A percentile compares a stretch with the other conserved stretches of the same genome.
phyloP scores from a whole-genome alignment of 2,888 invertebrate species.

The Neria commutata region DNA sequence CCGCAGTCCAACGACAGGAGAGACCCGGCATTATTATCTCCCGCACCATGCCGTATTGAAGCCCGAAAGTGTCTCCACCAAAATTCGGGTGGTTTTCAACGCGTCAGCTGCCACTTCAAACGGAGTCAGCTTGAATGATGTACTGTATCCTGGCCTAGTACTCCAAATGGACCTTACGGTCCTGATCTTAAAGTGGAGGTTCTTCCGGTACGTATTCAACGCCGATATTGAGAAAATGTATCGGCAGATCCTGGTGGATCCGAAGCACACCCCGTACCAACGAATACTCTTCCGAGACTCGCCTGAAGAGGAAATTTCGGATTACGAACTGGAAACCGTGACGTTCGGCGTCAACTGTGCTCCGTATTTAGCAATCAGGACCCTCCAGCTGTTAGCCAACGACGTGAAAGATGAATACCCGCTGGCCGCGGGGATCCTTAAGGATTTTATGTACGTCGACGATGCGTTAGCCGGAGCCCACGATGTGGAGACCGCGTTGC shows the following conservation, averaged over 20 bases:
- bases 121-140: not conserved
- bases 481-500: conserved; percentile 10
- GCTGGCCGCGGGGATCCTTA: conserved; percentile 10
- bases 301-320: not conserved
- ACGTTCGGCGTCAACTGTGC: conserved; percentile 17
- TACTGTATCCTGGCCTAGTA: not conserved
- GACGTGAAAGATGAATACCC: conserved; percentile 16
- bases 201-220: not conserved
- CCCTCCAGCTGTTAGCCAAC: conserved; percentile 15
- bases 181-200: not conserved
- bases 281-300: not conserved
- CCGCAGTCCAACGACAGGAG: not conserved
- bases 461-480: conserved; percentile 22
- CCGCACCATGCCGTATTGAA: not conserved
- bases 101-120: not conserved
- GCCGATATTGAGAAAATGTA: conserved; percentile 10
- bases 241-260: not conserved
- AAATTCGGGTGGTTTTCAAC: conserved; percentile 3
- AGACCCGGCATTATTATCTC: not conserved
- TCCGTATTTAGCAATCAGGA: conserved; percentile 18
- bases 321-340: conserved; percentile 1
- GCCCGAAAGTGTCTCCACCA: not conserved
- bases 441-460: conserved; percentile 21
- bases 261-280: not conserved
- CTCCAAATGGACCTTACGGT: not conserved